Conservation (phyloP, 2,888 invertebrate genomes). For the Caenorhabditis panamensis region DNA sequence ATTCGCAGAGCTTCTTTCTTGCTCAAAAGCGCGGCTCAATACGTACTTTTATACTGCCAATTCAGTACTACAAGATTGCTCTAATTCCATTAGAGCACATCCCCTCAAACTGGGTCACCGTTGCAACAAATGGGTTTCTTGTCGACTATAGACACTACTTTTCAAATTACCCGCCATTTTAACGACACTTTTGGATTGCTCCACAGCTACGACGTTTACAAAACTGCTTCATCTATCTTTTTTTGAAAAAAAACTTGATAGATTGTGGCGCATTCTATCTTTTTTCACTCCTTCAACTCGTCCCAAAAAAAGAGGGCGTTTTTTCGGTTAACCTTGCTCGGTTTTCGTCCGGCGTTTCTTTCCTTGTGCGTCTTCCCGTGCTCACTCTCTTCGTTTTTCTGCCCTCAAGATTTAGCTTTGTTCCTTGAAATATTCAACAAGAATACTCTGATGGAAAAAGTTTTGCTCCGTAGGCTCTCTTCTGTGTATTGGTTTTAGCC, state of each 20-base stretch:
- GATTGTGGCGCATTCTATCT: conserved; percentile 55
- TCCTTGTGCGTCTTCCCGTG: conserved; percentile 29
- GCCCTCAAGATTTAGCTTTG: conserved; percentile 38
- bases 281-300: conserved; percentile 43
- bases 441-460: conserved; percentile 29
- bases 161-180: conserved; percentile 28
- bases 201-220: not conserved
- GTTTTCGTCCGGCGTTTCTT: conserved; percentile 18
- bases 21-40: conserved; percentile 28
- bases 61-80: conserved; percentile 56
- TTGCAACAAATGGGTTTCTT: conserved; percentile 47
- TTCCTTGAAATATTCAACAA: conserved; percentile 41
- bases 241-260: conserved; percentile 51
- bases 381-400: conserved; percentile 28
- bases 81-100: conserved; percentile 57
- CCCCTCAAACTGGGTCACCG: conserved; percentile 53
- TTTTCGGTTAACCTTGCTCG: conserved; percentile 51
- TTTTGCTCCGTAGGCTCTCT: conserved; percentile 34
- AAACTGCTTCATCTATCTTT: conserved; percentile 3
- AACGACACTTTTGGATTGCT: conserved; percentile 6
- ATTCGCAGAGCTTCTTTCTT: conserved; percentile 35
- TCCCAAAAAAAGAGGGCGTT: conserved; percentile 15
- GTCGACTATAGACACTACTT: conserved; percentile 22
- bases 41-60: conserved; percentile 47
- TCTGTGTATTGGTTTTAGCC: conserved; percentile 43